Base-by-base conservation (phyloP, 2,797 vertebrate genomes). In the Centroberyx gerrardi region DNA sequence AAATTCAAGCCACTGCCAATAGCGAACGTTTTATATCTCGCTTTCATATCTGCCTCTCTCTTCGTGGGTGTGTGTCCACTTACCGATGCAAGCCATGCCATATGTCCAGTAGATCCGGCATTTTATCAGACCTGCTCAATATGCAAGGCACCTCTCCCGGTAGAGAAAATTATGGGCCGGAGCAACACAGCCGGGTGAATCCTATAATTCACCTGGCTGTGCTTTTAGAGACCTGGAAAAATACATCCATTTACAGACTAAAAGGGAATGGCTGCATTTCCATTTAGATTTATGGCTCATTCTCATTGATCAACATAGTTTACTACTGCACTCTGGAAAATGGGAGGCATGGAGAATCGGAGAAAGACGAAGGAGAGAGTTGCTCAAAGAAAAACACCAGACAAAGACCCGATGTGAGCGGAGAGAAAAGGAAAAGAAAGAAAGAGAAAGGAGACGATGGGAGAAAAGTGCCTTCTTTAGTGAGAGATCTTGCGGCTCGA, bases 251-350 rank as follows among this genome's bases (percentile, higher is more conserved):
- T 88, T 80, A 61, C 72, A 84, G 74, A 85, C 80, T 87, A 86
- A 92, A 86, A 85, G 80, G 86, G 77, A 84, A 82, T 76, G 82
- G 78, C 64, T 80, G 83, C 81, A 90, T 94, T 93, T 93, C 84
- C 91, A 93, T 94, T 91, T 90, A 92, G 88, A 94, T 91, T 92
- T 93, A 91, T 89, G 75, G 80, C 87, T 92, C 83, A 93, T 94
- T 93, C 82, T 92, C 84, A 93, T 91, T 92, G 90, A 94, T 94
- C 88, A 93, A 80, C 81, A 68, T 85, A 89, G 84, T 90, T 91
- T 87, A 90, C 72, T 79, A 51, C 77, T 87, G 84, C 89, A 85
- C 84, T 89, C 76, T 80, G 63, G 74, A 78, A 87, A 89, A 85
- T 80, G 80, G 69, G 22, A 86, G 28, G 55, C 68, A 36, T 15